phyloP scores from a whole-genome alignment of 2,797 vertebrate genomes.

The Pipistrellus pipistrellus region DNA sequence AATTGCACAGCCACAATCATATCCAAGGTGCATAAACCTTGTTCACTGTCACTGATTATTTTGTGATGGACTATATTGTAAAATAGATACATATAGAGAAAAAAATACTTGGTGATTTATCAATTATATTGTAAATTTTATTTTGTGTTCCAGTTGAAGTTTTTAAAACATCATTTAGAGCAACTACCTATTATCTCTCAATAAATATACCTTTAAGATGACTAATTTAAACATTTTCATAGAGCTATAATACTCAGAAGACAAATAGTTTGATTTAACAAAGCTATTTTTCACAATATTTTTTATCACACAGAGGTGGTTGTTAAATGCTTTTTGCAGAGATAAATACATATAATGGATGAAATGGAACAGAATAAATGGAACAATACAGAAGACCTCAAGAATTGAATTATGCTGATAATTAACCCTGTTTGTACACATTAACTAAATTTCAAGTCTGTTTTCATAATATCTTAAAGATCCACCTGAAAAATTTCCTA shows the following conservation, averaged over 20 bases:
- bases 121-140: constrained; percentile 22
- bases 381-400: background rate
- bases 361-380: background rate
- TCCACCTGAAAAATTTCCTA: background rate
- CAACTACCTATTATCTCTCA: background rate
- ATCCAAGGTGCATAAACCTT: constrained; percentile 5
- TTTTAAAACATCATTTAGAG: background rate
- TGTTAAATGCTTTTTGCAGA: background rate
- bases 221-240: constrained; percentile 40
- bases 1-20: background rate
- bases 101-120: constrained; percentile 14
- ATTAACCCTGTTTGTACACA: background rate
- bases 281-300: background rate
- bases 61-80: constrained; percentile 20
- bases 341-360: background rate
- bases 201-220: background rate
- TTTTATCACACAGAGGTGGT: background rate
- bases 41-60: constrained; percentile 19
- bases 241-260: background rate
- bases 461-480: background rate
- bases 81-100: background rate
- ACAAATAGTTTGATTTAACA: background rate
- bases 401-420: background rate
- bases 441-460: background rate
- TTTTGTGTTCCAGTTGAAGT: background rate